Percentiles rank a stretch among this genome's conserved stretches.
These are phyloP conservation scores for Benitochromis conjunctus DNA, from an alignment of 2,113 vertebrate species.

Conservation along the genomic window DNA sequence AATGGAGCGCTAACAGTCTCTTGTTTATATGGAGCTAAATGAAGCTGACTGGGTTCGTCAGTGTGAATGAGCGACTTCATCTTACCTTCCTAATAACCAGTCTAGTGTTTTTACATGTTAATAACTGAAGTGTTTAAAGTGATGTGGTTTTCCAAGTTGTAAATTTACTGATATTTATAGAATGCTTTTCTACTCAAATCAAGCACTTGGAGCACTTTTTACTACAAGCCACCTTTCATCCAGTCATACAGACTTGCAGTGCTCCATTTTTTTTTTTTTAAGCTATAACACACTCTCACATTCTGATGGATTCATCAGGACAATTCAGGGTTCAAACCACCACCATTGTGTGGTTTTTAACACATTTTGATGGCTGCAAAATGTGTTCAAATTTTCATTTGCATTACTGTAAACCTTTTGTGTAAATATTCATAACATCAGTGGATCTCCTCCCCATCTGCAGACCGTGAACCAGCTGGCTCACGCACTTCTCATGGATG, in stretches of 20 bases:
- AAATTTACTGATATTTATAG: not conserved
- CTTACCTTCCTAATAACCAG: not conserved
- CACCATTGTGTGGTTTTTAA: not conserved
- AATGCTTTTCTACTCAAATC: not conserved
- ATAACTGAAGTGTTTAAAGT: not conserved
- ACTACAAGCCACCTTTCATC: not conserved
- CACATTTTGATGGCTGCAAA: not conserved
- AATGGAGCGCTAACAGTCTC: not conserved
- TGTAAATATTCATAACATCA: not conserved
- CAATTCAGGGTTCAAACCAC: not conserved
- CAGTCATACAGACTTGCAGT: not conserved
- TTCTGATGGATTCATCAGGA: not conserved
- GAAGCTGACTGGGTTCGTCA: not conserved
- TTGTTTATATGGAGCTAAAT: not conserved
- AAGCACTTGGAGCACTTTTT: not conserved
- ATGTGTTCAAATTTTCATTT: not conserved
- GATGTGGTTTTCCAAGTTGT: not conserved
- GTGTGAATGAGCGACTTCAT: not conserved
- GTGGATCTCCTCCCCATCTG: not conserved
- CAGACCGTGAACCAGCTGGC: slow-evolving; percentile 97
- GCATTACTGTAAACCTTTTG: not conserved
- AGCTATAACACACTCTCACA: not conserved
- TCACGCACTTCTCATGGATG: slow-evolving; percentile 96
- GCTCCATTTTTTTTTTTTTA: not conserved
- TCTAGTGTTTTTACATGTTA: not conserved